Base-by-base conservation (phyloP, 2,113 vertebrate species). In the Haliaeetus leucogaster region DNA sequence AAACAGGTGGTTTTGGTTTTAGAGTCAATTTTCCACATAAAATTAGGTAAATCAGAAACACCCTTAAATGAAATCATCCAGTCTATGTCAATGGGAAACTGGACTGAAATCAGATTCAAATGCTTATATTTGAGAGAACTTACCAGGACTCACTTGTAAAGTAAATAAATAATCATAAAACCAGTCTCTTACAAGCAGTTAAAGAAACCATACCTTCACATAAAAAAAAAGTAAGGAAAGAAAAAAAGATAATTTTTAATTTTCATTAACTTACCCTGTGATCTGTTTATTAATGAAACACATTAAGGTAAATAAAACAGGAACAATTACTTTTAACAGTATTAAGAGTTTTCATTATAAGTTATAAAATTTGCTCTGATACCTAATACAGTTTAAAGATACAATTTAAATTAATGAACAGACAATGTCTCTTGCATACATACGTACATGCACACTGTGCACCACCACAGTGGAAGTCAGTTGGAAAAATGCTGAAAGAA, bases 111-210 rank as follows among this genome's bases (percentile, higher is more conserved):
- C 27, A 62, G 22, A 62, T 83, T 76, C 19, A 45, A 43, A 67
- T 16, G 10, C 1, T 80, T 86, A 10, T 48, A 13, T 70, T 76
- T 86, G 27, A 81, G 67, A 5, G 81, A 86, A 42, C 0, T n/a
- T 58, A 34, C 4, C 5, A 55, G 26, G 42, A 58, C 1, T 5
- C 2, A 9, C 45, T 55, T 52, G 2, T 78, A 42, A 79, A 94
- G 8, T 40, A 86, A 91, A 52, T 23, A 68, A 70, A 68, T 66
- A 40, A 29, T 58, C 6, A 27, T 29, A n/a, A 56, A 86, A 58
- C 0, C 1, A n/a, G 2, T 29, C 6, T 5, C 22, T n/a, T 73
- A n/a, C 1, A 52, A 80, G 3, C 4, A 91, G 8, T 34, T 82
- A 63, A 92, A 32, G 9, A 80, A 78, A 40, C 1, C 2, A 10